These are phyloP conservation scores for Syngnathoides biaculeatus DNA, from an alignment of 2,113 vertebrate genomes.

Conservation along the genomic window DNA sequence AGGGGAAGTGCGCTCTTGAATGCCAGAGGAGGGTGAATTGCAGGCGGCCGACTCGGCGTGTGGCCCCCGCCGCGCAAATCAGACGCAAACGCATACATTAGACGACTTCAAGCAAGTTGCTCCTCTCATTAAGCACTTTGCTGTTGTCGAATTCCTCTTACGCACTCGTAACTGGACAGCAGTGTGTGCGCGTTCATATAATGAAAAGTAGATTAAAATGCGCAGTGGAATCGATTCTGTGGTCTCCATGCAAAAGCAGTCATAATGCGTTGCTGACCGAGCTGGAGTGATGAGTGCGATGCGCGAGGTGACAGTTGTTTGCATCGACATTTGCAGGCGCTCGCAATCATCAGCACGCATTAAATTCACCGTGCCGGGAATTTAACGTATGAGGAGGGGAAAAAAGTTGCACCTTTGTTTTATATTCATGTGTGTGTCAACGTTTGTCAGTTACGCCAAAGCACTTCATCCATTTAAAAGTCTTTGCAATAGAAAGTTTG, in stretches of 20 bases:
- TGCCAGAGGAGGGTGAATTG: conserved; percentile 72
- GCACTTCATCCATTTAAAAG: conserved; percentile 13
- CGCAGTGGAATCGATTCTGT: not conserved
- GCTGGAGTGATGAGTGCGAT: conserved; percentile 7
- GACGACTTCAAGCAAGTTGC: conserved; percentile 43
- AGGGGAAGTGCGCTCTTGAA: conserved; percentile 60
- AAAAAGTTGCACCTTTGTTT: not conserved
- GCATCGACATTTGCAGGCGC: not conserved
- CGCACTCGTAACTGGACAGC: conserved; percentile 1
- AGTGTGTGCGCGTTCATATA: conserved; percentile 11
- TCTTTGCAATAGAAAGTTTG: conserved; percentile 16
- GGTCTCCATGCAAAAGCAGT: not conserved
- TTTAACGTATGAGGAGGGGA: not conserved
- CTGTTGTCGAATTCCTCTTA: conserved; percentile 59
- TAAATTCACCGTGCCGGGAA: not conserved
- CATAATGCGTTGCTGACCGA: not conserved
- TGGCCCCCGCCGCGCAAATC: conserved; percentile 67
- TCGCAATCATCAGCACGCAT: not conserved
- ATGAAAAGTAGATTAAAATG: conserved; percentile 9
- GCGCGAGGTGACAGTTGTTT: conserved; percentile 2
- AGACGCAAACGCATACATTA: conserved; percentile 35
- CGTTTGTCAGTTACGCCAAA: not conserved
- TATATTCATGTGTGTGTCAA: not conserved
- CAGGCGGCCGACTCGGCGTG: conserved; percentile 70
- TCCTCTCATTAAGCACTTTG: conserved; percentile 52